Evolutionary conservation across 2,888 invertebrate species (phyloP).

Genomic region (Allolobophora icterica): DNA sequence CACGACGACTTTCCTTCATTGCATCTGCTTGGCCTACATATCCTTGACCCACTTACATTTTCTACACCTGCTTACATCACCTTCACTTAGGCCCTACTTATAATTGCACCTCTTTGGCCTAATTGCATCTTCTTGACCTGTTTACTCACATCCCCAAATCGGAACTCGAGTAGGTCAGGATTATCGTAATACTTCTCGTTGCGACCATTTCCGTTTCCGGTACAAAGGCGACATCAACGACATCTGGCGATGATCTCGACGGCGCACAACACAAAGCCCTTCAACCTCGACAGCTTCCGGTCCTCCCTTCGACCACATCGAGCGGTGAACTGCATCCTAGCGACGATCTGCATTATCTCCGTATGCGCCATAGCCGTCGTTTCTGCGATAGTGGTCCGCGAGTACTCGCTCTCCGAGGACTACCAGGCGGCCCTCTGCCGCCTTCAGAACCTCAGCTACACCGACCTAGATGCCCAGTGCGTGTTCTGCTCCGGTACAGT

Average conservation of each 20-base stretch:
- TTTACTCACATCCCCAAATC: background rate
- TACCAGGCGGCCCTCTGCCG: constrained; percentile 14
- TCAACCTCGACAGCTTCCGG: constrained; percentile 28
- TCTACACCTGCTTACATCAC: background rate
- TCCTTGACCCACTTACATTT: background rate
- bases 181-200: constrained; percentile 1
- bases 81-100: background rate
- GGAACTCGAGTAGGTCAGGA: background rate
- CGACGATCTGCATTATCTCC: background rate
- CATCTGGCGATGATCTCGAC: background rate
- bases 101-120: background rate
- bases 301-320: constrained; percentile 14
- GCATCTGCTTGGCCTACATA: too few relatives aligned
- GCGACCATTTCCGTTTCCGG: background rate
- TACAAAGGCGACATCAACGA: background rate
- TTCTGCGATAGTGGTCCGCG: constrained; percentile 5
- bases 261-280: constrained; percentile 29
- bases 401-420: constrained; percentile 9
- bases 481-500: constrained; percentile 8
- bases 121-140: background rate
- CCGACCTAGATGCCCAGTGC: background rate
- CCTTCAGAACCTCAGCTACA: background rate
- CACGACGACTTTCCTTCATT: too few relatives aligned
- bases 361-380: constrained; percentile 25
- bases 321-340: constrained; percentile 22